These are phyloP conservation scores for Cotesia typhae DNA, from an alignment of 1,140 invertebrate genomes.

Conservation along the genomic window DNA sequence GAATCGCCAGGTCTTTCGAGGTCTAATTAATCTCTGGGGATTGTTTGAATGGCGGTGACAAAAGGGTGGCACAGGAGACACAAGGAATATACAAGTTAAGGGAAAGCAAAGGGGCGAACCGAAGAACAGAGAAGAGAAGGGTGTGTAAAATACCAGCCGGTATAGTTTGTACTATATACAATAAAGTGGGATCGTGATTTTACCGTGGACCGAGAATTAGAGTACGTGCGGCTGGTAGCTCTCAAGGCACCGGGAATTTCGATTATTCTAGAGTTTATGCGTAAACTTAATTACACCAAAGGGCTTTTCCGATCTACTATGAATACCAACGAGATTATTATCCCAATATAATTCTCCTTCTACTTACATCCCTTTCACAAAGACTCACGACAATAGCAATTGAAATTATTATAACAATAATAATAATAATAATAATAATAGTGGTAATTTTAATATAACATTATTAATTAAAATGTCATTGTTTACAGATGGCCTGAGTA, in stretches of 20 bases:
- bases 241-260: conserved; percentile 15
- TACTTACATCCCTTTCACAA: not conserved
- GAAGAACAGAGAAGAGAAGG: not conserved
- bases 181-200: conserved; percentile 16
- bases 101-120: conserved; percentile 4
- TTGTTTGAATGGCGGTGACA: conserved; percentile 33
- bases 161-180: no score
- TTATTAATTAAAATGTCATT: conserved; percentile 36
- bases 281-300: conserved; percentile 32
- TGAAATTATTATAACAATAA: not conserved
- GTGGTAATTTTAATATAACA: conserved; percentile 13
- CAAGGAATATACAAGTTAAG: no score
- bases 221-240: not conserved
- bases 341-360: not conserved
- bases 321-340: conserved; percentile 31
- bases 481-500: conserved; percentile 68
- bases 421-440: not conserved
- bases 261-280: conserved; percentile 34
- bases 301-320: conserved; percentile 14
- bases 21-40: conserved; percentile 34
- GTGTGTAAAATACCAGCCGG: not conserved
- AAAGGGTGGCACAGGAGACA: conserved; percentile 16
- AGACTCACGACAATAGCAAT: not conserved
- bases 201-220: not conserved
- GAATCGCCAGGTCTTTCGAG: conserved; percentile 8